These are phyloP conservation scores for Drosophila austrosaltans DNA, from an alignment of 2,888 invertebrate species.

Conservation along the genomic window DNA sequence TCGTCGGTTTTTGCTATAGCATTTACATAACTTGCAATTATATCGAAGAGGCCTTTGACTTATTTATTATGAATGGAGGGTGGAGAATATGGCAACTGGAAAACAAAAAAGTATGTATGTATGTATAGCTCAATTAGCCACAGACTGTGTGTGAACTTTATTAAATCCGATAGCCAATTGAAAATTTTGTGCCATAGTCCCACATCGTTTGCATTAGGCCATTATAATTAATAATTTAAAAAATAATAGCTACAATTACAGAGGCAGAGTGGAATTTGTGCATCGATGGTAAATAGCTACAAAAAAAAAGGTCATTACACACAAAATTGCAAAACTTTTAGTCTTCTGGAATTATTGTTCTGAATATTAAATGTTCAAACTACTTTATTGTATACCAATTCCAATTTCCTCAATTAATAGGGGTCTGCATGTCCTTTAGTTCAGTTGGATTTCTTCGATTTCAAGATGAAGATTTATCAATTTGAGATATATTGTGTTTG, in stretches of 20 bases:
- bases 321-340: too few species aligned
- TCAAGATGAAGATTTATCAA: too few species aligned
- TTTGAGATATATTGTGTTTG: too few species aligned
- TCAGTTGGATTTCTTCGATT: too few species aligned
- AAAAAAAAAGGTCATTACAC: too few species aligned
- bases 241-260: neutral
- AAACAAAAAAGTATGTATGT: constrained; percentile 20
- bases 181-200: neutral
- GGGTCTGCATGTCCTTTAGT: too few species aligned
- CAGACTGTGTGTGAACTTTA: constrained; percentile 8
- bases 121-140: constrained; percentile 28
- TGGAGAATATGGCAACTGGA: constrained; percentile 5
- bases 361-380: too few species aligned
- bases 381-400: too few species aligned
- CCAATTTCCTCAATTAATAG: too few species aligned
- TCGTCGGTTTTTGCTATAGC: constrained; percentile 5
- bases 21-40: constrained; percentile 9
- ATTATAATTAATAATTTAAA: neutral
- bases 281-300: too few species aligned
- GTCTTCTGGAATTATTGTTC: too few species aligned
- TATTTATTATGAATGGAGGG: neutral
- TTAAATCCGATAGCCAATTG: neutral
- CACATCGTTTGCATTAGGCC: neutral
- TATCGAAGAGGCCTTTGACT: constrained; percentile 5
- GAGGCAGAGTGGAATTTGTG: neutral